These are phyloP conservation scores for Callionymus lyra DNA, from an alignment of 2,113 vertebrate species.

Conservation along the genomic window DNA sequence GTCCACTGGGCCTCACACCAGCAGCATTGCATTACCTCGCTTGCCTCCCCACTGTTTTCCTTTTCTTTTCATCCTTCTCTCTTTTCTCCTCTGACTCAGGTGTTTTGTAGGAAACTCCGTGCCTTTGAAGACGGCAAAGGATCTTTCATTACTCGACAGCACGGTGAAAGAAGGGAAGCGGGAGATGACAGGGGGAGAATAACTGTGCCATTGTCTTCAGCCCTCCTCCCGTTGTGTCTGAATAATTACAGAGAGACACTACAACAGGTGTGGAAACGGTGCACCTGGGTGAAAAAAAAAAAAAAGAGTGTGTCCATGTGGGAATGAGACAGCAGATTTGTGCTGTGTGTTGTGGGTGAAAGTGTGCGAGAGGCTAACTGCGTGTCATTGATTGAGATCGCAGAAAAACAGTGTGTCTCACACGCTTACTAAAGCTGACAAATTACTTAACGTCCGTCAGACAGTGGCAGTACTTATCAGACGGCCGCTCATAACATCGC, in stretches of 20 bases:
- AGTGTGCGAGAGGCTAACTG: conserved; percentile 38
- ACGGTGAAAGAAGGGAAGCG: conserved; percentile 42
- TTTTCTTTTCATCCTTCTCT: conserved; percentile 57
- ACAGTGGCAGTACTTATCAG: conserved; percentile 27
- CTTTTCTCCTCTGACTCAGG: conserved; percentile 70
- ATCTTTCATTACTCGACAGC: conserved; percentile 74
- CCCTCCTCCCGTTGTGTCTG: conserved; percentile 29
- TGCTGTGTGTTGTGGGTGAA: conserved; percentile 32
- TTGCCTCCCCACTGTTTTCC: conserved; percentile 50
- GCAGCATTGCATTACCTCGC: conserved; percentile 39
- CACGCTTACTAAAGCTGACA: conserved; percentile 42
- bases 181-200: conserved; percentile 65
- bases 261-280: conserved; percentile 62
- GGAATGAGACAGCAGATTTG: conserved; percentile 7
- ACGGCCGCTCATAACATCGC: conserved; percentile 29
- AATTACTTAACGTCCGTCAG: conserved; percentile 35
- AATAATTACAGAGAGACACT: conserved; percentile 69
- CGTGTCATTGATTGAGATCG: conserved; percentile 40
- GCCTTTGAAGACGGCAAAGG: conserved; percentile 68
- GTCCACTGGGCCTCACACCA: conserved; percentile 52
- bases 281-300: conserved; percentile 59
- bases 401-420: conserved; percentile 45
- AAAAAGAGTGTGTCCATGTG: conserved; percentile 6
- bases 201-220: conserved; percentile 66
- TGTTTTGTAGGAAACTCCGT: conserved; percentile 68